These are phyloP conservation scores for Helleia helle DNA, from an alignment of 2,888 invertebrate genomes.

Conservation along the genomic window DNA sequence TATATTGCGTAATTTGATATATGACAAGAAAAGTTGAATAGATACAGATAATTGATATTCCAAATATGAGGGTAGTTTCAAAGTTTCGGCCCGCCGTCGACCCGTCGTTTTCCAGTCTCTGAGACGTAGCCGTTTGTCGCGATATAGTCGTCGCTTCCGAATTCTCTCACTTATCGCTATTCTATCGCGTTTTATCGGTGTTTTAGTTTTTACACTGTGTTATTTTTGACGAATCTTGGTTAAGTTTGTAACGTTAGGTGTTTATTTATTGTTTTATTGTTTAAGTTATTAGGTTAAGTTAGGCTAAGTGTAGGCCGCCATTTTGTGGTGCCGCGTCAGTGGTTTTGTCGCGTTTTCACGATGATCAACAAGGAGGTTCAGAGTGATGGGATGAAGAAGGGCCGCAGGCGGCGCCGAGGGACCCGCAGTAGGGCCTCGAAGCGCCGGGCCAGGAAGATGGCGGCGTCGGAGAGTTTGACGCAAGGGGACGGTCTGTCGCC, in stretches of 20 bases:
- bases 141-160: constrained; percentile 20
- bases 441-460: constrained; percentile 37
- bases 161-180: neutral
- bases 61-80: constrained; percentile 35
- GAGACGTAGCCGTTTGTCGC: constrained; percentile 42
- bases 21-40: no score
- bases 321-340: constrained; percentile 31
- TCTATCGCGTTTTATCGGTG: constrained; percentile 19
- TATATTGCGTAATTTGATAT: no score
- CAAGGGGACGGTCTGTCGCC: constrained; percentile 32
- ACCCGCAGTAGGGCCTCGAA: constrained; percentile 40
- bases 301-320: constrained; percentile 39
- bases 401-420: constrained; percentile 39
- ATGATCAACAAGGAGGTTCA: constrained; percentile 46
- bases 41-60: no score
- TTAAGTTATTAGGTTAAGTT: constrained; percentile 24
- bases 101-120: constrained; percentile 36
- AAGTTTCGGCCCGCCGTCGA: neutral
- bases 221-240: constrained; percentile 33
- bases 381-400: constrained; percentile 37
- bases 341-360: constrained; percentile 18
- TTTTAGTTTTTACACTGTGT: constrained; percentile 22
- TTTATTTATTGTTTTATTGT: no score
- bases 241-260: constrained; percentile 24
- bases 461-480: constrained; percentile 20